Conservation (phyloP, 2,888 invertebrate species). For the Amblyjoppa proteus region DNA sequence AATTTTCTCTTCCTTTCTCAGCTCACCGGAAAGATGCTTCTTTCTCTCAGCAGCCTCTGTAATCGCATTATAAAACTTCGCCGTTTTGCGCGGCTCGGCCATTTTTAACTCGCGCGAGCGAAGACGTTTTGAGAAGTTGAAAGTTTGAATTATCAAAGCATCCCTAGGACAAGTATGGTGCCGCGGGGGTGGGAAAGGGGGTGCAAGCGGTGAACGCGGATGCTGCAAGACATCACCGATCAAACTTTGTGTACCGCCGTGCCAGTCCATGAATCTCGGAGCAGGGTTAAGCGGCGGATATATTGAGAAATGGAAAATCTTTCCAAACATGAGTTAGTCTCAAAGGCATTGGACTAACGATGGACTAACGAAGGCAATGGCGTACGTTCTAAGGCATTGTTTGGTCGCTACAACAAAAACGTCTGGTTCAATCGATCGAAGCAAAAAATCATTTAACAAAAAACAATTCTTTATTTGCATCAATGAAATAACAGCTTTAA, state of each 20-base stretch:
- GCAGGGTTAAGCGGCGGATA: not conserved
- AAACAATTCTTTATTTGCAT: no score
- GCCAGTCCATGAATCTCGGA: not conserved
- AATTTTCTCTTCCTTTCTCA: conserved; percentile 1
- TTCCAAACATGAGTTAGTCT: no score
- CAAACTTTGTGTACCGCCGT: not conserved
- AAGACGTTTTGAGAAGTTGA: not conserved
- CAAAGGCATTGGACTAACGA: no score
- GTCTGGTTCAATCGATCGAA: no score
- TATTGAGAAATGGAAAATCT: not conserved
- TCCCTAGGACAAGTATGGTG: not conserved
- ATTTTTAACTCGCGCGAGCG: conserved; percentile 8
- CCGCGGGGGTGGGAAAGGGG: not conserved
- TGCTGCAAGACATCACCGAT: not conserved
- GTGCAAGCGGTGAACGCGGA: not conserved
- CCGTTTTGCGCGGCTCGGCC: not conserved
- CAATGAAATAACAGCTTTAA: no score
- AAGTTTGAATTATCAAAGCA: conserved; percentile 17
- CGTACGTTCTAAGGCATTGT: no score
- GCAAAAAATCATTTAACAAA: no score
- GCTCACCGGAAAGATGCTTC: not conserved
- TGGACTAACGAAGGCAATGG: no score
- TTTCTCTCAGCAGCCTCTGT: not conserved
- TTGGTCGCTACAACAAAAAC: no score
- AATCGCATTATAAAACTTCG: conserved; percentile 42